phyloP scores from a whole-genome alignment of 2,888 invertebrate genomes.

The Drosophila meridiana region DNA sequence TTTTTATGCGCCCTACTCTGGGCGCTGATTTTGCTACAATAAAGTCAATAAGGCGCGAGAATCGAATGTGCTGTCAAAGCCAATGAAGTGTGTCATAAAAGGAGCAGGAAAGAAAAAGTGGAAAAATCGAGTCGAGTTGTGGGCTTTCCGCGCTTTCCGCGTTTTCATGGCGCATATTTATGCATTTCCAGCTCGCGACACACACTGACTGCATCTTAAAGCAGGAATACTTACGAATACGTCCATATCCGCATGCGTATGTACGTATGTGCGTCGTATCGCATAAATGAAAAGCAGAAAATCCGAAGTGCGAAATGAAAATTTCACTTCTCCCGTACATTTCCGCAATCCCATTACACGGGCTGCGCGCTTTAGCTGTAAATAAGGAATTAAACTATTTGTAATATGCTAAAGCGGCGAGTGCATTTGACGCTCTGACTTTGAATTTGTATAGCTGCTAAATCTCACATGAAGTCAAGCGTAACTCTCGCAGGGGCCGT shows the following conservation, averaged over 20 bases:
- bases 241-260: neutral
- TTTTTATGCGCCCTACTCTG: neutral
- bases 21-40: constrained; percentile 55
- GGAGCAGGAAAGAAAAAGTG: constrained; percentile 11
- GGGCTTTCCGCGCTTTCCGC: constrained; percentile 36
- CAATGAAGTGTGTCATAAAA: constrained; percentile 68
- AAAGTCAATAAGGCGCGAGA: constrained; percentile 73
- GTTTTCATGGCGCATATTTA: constrained; percentile 62
- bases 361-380: neutral
- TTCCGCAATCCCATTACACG: neutral
- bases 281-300: constrained; percentile 15
- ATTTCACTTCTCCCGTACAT: constrained; percentile 20
- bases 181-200: constrained; percentile 38
- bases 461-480: neutral
- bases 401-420: neutral
- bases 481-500: neutral
- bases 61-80: constrained; percentile 61
- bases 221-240: neutral
- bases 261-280: neutral
- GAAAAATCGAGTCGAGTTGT: constrained; percentile 54
- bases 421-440: neutral
- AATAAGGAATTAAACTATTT: neutral
- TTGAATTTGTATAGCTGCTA: neutral
- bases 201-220: constrained; percentile 46
- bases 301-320: constrained; percentile 23